Percentiles rank a stretch among this genome's conserved stretches.
These are phyloP conservation scores for Calephelis nemesis DNA, from an alignment of 1,140 invertebrate genomes.

Conservation along the genomic window DNA sequence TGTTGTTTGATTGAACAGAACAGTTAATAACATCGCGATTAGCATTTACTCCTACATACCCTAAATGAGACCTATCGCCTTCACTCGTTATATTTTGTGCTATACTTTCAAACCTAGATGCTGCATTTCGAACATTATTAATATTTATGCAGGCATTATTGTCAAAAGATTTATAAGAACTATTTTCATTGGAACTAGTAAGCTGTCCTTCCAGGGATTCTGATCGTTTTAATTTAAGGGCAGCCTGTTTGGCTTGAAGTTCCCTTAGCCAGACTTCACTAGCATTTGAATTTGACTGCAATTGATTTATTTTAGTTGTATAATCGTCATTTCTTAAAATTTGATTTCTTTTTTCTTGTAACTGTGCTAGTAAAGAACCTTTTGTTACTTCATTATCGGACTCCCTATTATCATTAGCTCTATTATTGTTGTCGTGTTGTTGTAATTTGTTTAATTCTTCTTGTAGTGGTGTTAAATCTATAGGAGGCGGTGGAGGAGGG, in stretches of 20 bases:
- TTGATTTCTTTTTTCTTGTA: conserved; percentile 88
- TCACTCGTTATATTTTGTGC: conserved; percentile 45
- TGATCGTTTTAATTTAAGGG: conserved; percentile 81
- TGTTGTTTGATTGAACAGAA: conserved; percentile 57
- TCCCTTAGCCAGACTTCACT: conserved; percentile 88
- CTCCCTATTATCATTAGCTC: conserved; percentile 33
- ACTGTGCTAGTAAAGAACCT: conserved; percentile 83
- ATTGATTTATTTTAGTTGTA: conserved; percentile 50
- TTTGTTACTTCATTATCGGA: conserved; percentile 59
- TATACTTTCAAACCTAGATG: conserved; percentile 89
- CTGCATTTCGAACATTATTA: conserved; percentile 87
- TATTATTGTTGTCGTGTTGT: conserved; percentile 34
- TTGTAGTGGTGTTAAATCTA: conserved; percentile 82
- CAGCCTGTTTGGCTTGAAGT: conserved; percentile 87
- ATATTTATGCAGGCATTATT: conserved; percentile 42
- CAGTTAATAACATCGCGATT: conserved; percentile 71
- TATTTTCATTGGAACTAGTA: conserved; percentile 42
- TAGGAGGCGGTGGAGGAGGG: conserved; percentile 89
- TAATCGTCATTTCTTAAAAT: conserved; percentile 80
- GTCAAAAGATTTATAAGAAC: conserved; percentile 45
- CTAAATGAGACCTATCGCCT: conserved; percentile 57
- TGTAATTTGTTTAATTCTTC: conserved; percentile 79
- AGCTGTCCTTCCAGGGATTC: conserved; percentile 65
- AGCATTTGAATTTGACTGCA: conserved; percentile 58
- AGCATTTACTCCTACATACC: conserved; percentile 55